Evolutionary conservation across 2,113 vertebrate species (phyloP), one percentile per base, ranked within the genome.

Genomic region (Epinephelus fuscoguttatus): DNA sequence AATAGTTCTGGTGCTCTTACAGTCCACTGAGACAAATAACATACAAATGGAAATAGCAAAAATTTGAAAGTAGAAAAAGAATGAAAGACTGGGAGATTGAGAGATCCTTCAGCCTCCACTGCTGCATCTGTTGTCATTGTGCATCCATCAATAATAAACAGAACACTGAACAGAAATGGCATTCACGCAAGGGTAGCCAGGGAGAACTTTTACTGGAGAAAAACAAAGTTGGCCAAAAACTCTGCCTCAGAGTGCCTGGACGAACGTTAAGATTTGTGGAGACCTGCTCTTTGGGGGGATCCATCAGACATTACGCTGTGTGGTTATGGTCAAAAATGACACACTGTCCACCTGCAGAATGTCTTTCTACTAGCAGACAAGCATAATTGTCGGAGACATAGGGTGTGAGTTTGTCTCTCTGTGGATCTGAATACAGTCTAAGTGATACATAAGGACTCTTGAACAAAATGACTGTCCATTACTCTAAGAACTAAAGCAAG

Each of bases 101-200:
- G 33, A 55, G 33, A 73, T 66, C 21, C 17, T 23, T 77, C n/a
- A 50, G 60, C 33, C 3, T 42, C 33, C 45, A 33, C 19, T 59
- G 55, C 52, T 73, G 57, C 49, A 42, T 72, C 45, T 25, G 70
- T 60, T 89, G 84, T 78, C 71, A 74, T 70, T 74, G 70, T 81
- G 57, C 57, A 81, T 90, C 56, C 77, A 79, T 87, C 75, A 88
- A 40, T 70, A 64, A 84, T 45, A 50, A 83, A 59, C 66, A 83
- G 33, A 66, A 37, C 53, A 30, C 52, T 66, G 71, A 80, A 64
- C 50, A 62, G 84, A 89, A 67, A 87, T 56, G 55, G 63, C 55
- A 77, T 84, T 80, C 40, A 80, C 1, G 27, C 62, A 61, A 37
- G 25, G 21, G 40, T 52, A 70, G 60, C 61, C 56, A 15, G 47